phyloP scores from a whole-genome alignment of 1,140 invertebrate genomes.

The Helicorthomorpha holstii region DNA sequence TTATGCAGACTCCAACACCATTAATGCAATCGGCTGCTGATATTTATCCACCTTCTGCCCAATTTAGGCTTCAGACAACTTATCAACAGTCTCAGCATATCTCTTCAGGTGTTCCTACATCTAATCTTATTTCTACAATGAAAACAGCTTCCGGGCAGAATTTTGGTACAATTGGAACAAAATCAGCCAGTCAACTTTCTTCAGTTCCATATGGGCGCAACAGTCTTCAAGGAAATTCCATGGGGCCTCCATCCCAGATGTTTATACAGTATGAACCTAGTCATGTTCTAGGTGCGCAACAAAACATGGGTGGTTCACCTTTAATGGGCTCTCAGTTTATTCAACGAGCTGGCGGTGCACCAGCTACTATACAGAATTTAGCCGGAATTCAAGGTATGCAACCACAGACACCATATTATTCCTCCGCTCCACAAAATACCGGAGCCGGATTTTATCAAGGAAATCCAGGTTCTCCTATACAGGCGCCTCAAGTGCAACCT shows the following conservation, averaged over 20 bases:
- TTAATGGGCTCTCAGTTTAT: conserved; percentile 41
- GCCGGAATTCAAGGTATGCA: conserved; percentile 31
- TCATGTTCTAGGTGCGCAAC: conserved; percentile 26
- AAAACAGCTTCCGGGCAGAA: conserved; percentile 58
- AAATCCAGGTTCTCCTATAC: conserved; percentile 11
- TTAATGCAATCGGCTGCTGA: conserved; percentile 44
- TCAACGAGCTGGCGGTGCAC: conserved; percentile 27
- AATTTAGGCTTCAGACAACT: conserved; percentile 44
- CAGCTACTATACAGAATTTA: conserved; percentile 17
- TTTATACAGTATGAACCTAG: conserved; percentile 19
- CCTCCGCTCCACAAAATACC: conserved; percentile 14
- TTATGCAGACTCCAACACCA: conserved; percentile 38
- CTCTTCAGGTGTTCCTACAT: conserved; percentile 33
- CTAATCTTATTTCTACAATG: conserved; percentile 74
- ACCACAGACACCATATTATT: conserved; percentile 37
- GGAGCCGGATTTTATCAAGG: conserved; percentile 12
- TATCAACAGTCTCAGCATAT: conserved; percentile 60
- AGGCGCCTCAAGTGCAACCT: conserved; percentile 5
- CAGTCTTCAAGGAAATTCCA: conserved; percentile 17
- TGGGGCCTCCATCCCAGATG: conserved; percentile 18
- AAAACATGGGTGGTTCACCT: conserved; percentile 25
- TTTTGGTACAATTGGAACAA: conserved; percentile 61
- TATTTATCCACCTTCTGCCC: conserved; percentile 51
- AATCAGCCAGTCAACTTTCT: conserved; percentile 21
- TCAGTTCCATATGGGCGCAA: conserved; percentile 21